Evolutionary conservation across 1,140 invertebrate genomes (phyloP), one percentile per base, ranked within the genome.

Genomic region (Dinoponera quadriceps): DNA sequence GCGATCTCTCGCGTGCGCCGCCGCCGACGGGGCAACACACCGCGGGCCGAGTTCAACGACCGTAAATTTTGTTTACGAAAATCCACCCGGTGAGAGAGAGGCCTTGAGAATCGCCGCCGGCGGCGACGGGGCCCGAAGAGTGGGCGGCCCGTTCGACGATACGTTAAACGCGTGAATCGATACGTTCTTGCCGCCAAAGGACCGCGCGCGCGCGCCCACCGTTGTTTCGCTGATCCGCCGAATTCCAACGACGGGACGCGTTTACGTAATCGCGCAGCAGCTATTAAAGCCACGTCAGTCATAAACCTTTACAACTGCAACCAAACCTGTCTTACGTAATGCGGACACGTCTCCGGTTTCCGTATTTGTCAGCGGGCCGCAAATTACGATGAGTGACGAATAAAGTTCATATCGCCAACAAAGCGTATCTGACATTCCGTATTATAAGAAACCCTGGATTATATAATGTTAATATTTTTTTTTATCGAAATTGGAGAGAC

Each of bases 61-160:
- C 91, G 86, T 88, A 86, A 88, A 90, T 91, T 92, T 92, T 90
- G 89, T 92, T 92, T 92, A 92, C 87, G 89, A 91, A 91, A 92
- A 92, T 90, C 88, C 83, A 65, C 68, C 75, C 82, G 82, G 71
- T 48, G 81, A 71, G 33, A 20, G 22, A 49, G 27, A 55, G 65
- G 66, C 57, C 84, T 72, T 38, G 68, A 55, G 48, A 66, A 33
- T 44, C 69, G 49, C n/a, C 22, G 44, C 68, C 57, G 4, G 25
- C 83, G 2, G 9, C 9, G 38, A n/a, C n/a, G n/a, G n/a, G 22
- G n/a, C 33, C 22, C 11, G 25, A 63, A 60, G 65, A 68, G 22
- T 44, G 38, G 33, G 9, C 33, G 54, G 77, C 57, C 20, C 25
- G 20, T 63, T 74, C 29, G 59, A 48, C 69, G 54, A 49, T 68